Evolutionary conservation across 2,797 vertebrate genomes (phyloP).

Genomic region (Tenualosa thibaudeaui): DNA sequence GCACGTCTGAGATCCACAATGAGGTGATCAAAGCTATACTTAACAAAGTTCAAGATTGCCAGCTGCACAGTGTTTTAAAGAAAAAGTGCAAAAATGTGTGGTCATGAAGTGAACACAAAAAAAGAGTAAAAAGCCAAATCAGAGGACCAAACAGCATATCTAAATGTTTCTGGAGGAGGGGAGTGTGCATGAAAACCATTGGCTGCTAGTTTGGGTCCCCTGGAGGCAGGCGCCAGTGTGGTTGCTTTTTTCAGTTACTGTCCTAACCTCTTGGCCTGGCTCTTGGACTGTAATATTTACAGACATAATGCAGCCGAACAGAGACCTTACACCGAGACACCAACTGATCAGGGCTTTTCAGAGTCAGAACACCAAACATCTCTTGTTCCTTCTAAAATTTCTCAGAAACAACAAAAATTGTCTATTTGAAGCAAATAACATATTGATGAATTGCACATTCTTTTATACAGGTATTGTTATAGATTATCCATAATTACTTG

Average conservation of each 20-base stretch:
- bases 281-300: background rate
- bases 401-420: background rate
- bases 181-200: background rate
- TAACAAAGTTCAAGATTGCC: background rate
- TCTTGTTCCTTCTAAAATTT: background rate
- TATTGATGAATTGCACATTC: background rate
- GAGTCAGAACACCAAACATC: background rate
- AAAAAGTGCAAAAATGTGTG: background rate
- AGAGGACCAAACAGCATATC: background rate
- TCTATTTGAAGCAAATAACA: background rate
- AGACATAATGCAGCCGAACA: constrained; percentile 4
- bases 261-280: background rate
- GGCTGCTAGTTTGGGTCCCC: constrained; percentile 1
- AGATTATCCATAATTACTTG: background rate
- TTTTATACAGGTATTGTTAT: background rate
- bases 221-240: constrained; percentile 14
- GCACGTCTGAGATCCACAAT: background rate
- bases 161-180: background rate
- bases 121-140: background rate
- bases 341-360: background rate
- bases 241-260: background rate
- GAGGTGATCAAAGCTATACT: background rate
- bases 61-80: background rate
- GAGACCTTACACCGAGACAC: background rate
- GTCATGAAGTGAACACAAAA: background rate